Evolutionary conservation across 2,113 vertebrate genomes (phyloP), one percentile per base, ranked within the genome.

Genomic region (Gracilinanus agilis): DNA sequence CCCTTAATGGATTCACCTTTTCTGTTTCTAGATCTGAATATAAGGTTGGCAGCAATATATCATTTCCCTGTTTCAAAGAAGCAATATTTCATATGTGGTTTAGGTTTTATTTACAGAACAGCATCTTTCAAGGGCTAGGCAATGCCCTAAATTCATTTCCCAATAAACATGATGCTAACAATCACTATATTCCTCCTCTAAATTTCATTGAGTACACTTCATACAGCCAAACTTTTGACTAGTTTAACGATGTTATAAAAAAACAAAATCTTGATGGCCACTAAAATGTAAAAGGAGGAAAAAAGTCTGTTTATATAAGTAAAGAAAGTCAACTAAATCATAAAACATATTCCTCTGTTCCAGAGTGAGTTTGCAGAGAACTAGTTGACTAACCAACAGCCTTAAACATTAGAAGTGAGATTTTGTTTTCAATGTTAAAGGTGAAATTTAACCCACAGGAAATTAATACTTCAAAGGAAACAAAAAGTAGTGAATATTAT

Each of bases 41-140:
- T 94, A 93, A 90, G 0, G 44, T n/a, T 29, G 40, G 25, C 1
- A 89, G 9, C 4, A 21, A 25, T 8, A 13, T 61, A 9, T 40
- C 8, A 89, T 92, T 53, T 90, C 6, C 95, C 24, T 88, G 9
- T 83, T 49, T 92, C 54, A 89, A 16, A 21, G n/a, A 16, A 24
- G 3, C 55, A 90, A 0, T 55, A 8, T 53, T 93, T 93, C 25
- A 91, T 19, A 94, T 8, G 3, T 93, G 27, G 4, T 0, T 90
- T 93, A 83, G 8, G 88, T 96, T 53, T 55, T 92, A 91, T 92
- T 83, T 93, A 55, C 93, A 89, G n/a, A 93, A 10, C 2, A 75
- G 16, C 67, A 75, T 75, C 19, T 75, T 75, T 75, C n/a, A 75
- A 75, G 67, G 12, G 67, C 16, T 75, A n/a, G 6, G 16, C 67